These are phyloP conservation scores for Drosophila melanocephala DNA, from an alignment of 2,888 invertebrate genomes.

Conservation along the genomic window DNA sequence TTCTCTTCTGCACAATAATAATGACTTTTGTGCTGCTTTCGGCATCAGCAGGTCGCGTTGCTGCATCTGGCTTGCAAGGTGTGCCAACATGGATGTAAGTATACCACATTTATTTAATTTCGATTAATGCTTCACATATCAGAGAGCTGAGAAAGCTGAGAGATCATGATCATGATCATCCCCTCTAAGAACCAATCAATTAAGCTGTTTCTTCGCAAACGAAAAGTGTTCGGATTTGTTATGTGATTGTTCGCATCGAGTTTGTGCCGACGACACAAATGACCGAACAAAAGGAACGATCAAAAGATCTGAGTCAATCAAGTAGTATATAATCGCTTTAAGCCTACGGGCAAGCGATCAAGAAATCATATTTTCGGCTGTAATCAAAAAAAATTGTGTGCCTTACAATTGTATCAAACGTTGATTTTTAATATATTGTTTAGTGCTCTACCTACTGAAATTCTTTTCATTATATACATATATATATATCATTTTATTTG, in stretches of 20 bases:
- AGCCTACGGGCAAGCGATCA: neutral
- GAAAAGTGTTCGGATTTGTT: too few species aligned
- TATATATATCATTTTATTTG: too few species aligned
- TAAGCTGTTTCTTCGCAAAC: neutral
- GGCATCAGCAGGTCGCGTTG: conserved; percentile 73
- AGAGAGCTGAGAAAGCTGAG: neutral
- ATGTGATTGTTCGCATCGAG: neutral
- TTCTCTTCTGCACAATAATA: conserved; percentile 83
- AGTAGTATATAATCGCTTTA: neutral
- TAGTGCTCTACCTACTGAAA: too few species aligned
- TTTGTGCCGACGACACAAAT: neutral
- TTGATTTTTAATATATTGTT: neutral
- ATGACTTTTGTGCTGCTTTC: conserved; percentile 75
- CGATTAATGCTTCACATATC: neutral
- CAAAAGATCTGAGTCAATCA: neutral
- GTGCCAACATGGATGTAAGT: conserved; percentile 86
- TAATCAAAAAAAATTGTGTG: neutral
- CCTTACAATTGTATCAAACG: neutral
- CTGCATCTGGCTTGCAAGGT: conserved; percentile 83
- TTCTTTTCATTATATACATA: too few species aligned
- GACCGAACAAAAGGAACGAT: neutral
- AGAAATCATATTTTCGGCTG: neutral
- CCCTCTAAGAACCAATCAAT: neutral
- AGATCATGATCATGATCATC: neutral
- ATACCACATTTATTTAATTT: conserved; percentile 3